phyloP scores from a whole-genome alignment of 2,888 invertebrate genomes.

The Lottia gigantea region DNA sequence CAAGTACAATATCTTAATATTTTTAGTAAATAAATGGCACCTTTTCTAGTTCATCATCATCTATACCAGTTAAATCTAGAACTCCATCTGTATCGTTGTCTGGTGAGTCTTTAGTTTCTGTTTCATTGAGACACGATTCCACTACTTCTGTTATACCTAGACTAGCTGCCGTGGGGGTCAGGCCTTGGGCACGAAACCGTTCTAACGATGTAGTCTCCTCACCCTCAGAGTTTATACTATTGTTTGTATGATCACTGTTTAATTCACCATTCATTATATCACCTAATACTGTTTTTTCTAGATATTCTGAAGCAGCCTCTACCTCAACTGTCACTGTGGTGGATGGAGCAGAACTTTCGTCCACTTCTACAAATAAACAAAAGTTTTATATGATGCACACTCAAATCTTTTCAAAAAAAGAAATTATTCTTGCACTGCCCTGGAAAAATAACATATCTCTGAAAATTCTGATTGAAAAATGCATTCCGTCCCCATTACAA shows the following conservation, averaged over 20 bases:
- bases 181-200: constrained; percentile 15
- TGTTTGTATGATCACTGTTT: background rate
- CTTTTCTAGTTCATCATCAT: constrained; percentile 90
- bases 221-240: background rate
- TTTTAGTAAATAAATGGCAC: too few relatives aligned
- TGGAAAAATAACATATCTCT: too few relatives aligned
- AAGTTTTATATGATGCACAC: too few relatives aligned
- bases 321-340: background rate
- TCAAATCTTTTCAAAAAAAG: too few relatives aligned
- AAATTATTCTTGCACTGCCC: too few relatives aligned
- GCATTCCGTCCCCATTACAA: too few relatives aligned
- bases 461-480: too few relatives aligned
- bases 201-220: background rate
- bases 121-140: constrained; percentile 67
- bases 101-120: background rate
- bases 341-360: too few relatives aligned
- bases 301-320: background rate
- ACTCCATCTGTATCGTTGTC: constrained; percentile 69
- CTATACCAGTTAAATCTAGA: constrained; percentile 78
- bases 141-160: constrained; percentile 78
- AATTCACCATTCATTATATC: background rate
- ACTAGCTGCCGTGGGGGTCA: constrained; percentile 74
- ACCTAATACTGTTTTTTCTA: constrained; percentile 1
- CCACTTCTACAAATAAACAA: too few relatives aligned
- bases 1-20: too few relatives aligned